A percentile compares a stretch with the other conserved stretches of the same genome.
Conservation (phyloP, 2,888 invertebrate species). For the Dryomyza anilis region DNA sequence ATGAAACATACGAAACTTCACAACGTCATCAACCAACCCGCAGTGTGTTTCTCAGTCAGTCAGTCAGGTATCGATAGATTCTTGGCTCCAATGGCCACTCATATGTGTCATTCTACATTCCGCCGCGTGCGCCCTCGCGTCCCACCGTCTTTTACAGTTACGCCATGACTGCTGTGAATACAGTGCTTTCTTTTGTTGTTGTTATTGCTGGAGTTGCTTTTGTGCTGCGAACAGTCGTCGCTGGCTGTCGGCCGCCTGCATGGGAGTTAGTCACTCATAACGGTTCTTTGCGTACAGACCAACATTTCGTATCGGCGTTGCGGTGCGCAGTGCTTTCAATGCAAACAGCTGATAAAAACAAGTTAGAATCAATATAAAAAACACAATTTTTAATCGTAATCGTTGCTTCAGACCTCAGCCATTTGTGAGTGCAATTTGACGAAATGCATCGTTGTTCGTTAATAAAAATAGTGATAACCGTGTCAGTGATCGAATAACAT, state of each 20-base stretch:
- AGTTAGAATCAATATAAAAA: not conserved
- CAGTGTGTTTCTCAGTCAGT: too few relatives aligned
- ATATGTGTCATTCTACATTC: not conserved
- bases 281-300: slow-evolving; percentile 62
- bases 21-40: too few relatives aligned
- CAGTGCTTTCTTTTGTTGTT: slow-evolving; percentile 17
- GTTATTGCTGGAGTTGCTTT: slow-evolving; percentile 21
- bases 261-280: slow-evolving; percentile 54
- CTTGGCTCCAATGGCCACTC: too few relatives aligned
- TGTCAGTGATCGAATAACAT: not conserved
- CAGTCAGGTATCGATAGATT: too few relatives aligned
- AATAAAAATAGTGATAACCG: not conserved
- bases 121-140: not conserved
- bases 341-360: slow-evolving; percentile 17
- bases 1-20: too few relatives aligned
- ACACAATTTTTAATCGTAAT: not conserved
- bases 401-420: not conserved
- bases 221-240: not conserved
- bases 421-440: too few relatives aligned
- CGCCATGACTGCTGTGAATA: not conserved
- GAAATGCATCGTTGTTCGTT: not conserved
- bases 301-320: too few relatives aligned
- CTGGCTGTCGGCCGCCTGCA: not conserved
- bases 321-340: not conserved
- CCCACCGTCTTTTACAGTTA: not conserved